These are phyloP conservation scores for Himantopus leucocephalus DNA, from an alignment of 2,113 vertebrate species.

Conservation along the genomic window DNA sequence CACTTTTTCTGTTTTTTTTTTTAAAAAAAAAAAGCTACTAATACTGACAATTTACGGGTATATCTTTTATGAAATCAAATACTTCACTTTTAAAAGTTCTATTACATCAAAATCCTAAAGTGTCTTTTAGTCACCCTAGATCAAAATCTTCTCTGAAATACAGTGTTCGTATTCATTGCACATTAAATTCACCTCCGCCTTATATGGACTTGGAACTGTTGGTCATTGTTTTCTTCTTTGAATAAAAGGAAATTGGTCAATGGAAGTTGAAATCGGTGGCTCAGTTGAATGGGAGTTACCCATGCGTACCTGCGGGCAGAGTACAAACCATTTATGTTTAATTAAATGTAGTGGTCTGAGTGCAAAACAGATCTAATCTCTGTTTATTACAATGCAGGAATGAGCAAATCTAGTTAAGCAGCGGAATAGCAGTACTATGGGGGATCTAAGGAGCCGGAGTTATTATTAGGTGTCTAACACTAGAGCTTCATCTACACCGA, in stretches of 20 bases:
- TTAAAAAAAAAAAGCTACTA: background rate
- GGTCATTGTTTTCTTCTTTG: background rate
- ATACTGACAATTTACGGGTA: background rate
- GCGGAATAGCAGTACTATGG: background rate
- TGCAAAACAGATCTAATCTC: background rate
- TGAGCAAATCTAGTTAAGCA: background rate
- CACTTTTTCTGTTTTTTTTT: background rate
- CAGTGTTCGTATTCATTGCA: fast-evolving
- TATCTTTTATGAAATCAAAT: background rate
- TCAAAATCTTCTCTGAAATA: background rate
- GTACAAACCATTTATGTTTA: background rate
- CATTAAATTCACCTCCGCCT: background rate
- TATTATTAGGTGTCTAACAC: background rate
- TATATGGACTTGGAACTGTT: background rate
- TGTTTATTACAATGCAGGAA: background rate
- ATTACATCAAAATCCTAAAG: background rate
- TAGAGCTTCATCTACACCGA: background rate
- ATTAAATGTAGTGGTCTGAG: slow-evolving; percentile 17
- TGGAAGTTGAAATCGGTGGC: background rate
- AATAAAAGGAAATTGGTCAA: background rate
- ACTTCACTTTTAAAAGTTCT: background rate
- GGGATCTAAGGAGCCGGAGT: background rate
- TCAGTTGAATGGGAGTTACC: background rate
- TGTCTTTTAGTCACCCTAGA: background rate
- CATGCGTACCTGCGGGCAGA: background rate